phyloP scores from a whole-genome alignment of 2,888 invertebrate species.

The Rapana venosa region DNA sequence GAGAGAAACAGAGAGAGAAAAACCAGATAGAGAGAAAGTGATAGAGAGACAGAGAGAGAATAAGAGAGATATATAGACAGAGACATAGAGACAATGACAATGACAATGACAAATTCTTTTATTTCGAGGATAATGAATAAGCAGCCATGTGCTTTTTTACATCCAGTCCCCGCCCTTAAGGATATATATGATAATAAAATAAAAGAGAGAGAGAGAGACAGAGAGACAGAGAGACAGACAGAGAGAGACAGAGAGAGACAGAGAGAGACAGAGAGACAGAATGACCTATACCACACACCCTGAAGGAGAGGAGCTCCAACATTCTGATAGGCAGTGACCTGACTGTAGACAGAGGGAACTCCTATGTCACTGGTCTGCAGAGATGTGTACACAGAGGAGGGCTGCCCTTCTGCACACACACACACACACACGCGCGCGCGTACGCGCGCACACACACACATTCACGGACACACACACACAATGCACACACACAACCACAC shows the following conservation, averaged over 20 bases:
- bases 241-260: background rate
- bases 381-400: background rate
- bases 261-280: background rate
- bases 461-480: background rate
- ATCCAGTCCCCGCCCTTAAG: too few relatives aligned
- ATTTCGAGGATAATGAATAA: too few relatives aligned
- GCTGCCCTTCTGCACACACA: background rate
- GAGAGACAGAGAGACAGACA: background rate
- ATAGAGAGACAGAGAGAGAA: too few relatives aligned
- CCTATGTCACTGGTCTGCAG: conserved; percentile 13
- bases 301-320: background rate
- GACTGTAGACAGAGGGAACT: background rate
- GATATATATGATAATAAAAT: too few relatives aligned
- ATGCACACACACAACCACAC: background rate
- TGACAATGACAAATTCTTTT: too few relatives aligned
- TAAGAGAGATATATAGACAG: too few relatives aligned
- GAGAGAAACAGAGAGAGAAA: too few relatives aligned
- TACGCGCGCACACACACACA: background rate
- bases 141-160: too few relatives aligned
- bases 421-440: background rate
- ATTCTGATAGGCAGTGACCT: background rate
- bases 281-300: background rate
- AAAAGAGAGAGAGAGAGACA: background rate
- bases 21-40: too few relatives aligned
- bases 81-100: too few relatives aligned